These are phyloP conservation scores for Melanerpes formicivorus DNA, from an alignment of 2,113 vertebrate genomes.

Conservation along the genomic window DNA sequence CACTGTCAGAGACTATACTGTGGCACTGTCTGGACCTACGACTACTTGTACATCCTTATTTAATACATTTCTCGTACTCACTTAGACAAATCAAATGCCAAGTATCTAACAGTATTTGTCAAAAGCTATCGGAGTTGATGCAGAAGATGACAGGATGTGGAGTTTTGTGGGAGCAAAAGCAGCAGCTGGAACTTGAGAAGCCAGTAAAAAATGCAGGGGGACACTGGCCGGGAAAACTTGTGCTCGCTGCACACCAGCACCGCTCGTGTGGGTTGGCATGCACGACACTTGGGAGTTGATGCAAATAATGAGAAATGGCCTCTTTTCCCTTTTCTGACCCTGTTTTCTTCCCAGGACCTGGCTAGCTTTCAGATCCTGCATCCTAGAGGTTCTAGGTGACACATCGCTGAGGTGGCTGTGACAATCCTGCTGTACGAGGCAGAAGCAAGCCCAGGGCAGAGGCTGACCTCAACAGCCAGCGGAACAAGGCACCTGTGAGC, in stretches of 20 bases:
- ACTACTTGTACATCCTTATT: accelerated
- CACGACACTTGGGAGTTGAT: accelerated
- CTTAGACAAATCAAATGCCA: background rate
- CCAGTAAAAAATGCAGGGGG: background rate
- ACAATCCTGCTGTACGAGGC: accelerated
- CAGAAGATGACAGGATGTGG: no score
- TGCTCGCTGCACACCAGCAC: no score
- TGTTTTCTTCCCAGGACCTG: background rate
- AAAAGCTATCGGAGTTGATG: background rate
- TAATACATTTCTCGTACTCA: background rate
- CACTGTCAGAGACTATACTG: background rate
- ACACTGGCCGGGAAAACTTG: no score
- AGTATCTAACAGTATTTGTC: background rate
- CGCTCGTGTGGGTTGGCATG: accelerated
- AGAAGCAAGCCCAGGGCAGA: background rate
- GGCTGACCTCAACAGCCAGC: no score
- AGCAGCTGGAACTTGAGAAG: background rate
- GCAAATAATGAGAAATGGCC: no score
- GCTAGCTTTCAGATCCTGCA: background rate
- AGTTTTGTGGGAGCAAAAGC: background rate
- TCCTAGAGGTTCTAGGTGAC: accelerated
- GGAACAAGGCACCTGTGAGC: background rate
- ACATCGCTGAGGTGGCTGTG: accelerated
- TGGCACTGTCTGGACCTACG: background rate
- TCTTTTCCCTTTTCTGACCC: background rate